phyloP scores from a whole-genome alignment of 2,888 invertebrate species.

The Calameuta pallipes region DNA sequence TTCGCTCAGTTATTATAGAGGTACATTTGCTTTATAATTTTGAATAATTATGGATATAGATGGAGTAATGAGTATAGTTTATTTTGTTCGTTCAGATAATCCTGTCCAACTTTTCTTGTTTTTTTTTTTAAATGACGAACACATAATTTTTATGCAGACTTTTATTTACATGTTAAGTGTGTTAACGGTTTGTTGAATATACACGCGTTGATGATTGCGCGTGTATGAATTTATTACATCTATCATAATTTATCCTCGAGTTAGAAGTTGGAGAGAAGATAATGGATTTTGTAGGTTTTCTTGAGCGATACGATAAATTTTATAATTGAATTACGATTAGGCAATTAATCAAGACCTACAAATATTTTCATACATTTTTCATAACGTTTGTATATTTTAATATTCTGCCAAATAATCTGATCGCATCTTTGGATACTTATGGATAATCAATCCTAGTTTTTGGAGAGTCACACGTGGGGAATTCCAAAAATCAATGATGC shows the following conservation, averaged over 20 bases:
- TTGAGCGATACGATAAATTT: too few species aligned
- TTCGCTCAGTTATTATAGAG: too few species aligned
- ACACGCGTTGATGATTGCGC: neutral
- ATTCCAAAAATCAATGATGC: neutral
- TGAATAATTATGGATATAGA: slow-evolving; percentile 3
- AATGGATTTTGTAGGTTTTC: too few species aligned
- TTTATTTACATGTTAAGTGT: neutral
- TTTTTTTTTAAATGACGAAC: neutral
- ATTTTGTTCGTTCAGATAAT: slow-evolving; percentile 1
- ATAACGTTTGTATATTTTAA: too few species aligned
- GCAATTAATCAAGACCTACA: too few species aligned
- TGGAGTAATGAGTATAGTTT: neutral
- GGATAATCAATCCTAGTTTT: neutral
- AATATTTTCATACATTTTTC: too few species aligned
- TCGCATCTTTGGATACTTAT: neutral
- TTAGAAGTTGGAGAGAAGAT: too few species aligned
- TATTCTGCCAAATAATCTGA: too few species aligned
- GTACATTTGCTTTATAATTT: neutral
- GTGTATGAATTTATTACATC: slow-evolving; percentile 6
- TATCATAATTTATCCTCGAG: slow-evolving; percentile 3
- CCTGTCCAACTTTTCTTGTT: neutral
- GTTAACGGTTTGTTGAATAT: neutral
- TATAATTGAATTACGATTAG: too few species aligned
- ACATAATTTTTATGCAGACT: slow-evolving; percentile 12
- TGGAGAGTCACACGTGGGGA: neutral